Percentiles rank a stretch among this genome's conserved stretches.
These are phyloP conservation scores for Pelosia muscerda DNA, from an alignment of 2,888 invertebrate genomes.

Conservation along the genomic window DNA sequence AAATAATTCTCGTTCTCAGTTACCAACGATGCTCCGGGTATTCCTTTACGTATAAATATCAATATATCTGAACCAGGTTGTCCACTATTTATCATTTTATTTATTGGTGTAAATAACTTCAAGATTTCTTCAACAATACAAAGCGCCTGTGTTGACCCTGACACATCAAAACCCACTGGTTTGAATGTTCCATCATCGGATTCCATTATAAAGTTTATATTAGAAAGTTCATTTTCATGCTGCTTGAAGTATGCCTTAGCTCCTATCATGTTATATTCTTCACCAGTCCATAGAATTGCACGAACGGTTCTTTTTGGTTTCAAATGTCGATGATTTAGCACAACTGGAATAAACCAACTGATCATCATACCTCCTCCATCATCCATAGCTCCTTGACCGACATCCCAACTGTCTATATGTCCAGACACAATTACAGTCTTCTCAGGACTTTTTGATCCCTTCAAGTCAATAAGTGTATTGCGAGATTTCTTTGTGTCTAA, in stretches of 20 bases:
- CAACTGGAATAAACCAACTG: slow-evolving; percentile 91
- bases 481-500: slow-evolving; percentile 87
- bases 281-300: slow-evolving; percentile 93
- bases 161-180: slow-evolving; percentile 90
- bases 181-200: slow-evolving; percentile 94
- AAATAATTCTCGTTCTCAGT: slow-evolving; percentile 90
- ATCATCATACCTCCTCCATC: slow-evolving; percentile 94
- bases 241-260: slow-evolving; percentile 88
- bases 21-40: slow-evolving; percentile 90
- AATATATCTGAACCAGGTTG: slow-evolving; percentile 90
- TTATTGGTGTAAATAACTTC: slow-evolving; percentile 88
- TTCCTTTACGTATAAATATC: slow-evolving; percentile 87
- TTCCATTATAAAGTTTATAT: slow-evolving; percentile 93
- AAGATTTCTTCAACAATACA: slow-evolving; percentile 90
- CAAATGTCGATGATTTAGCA: slow-evolving; percentile 88
- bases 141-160: slow-evolving; percentile 87
- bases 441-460: slow-evolving; percentile 78
- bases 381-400: slow-evolving; percentile 96
- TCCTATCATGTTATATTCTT: slow-evolving; percentile 91
- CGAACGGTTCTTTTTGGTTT: slow-evolving; percentile 91
- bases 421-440: slow-evolving; percentile 92
- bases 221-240: slow-evolving; percentile 85
- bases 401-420: slow-evolving; percentile 96
- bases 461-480: slow-evolving; percentile 90
- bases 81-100: slow-evolving; percentile 81